phyloP scores from a whole-genome alignment of 2,888 invertebrate genomes.

The Polymixis lichenea region DNA sequence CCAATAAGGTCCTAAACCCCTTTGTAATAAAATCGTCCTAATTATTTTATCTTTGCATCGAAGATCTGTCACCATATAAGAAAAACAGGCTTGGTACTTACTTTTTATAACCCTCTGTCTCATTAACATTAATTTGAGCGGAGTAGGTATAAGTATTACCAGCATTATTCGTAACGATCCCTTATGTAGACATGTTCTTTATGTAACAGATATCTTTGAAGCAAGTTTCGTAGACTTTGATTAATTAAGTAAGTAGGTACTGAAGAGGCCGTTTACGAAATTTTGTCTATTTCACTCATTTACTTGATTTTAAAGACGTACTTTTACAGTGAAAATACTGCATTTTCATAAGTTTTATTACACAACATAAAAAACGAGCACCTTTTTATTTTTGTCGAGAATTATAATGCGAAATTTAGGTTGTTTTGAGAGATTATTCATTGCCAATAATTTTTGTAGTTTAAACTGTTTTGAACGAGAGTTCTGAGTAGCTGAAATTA shows the following conservation, averaged over 20 bases:
- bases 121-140: constrained; percentile 23
- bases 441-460: too few relatives aligned
- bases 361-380: too few relatives aligned
- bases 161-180: constrained; percentile 10
- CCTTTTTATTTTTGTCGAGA: too few relatives aligned
- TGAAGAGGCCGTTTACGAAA: constrained; percentile 5
- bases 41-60: background rate
- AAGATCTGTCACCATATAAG: background rate
- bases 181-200: constrained; percentile 37
- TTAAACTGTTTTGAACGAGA: too few relatives aligned
- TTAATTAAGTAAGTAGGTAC: constrained; percentile 23
- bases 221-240: constrained; percentile 17
- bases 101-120: constrained; percentile 2
- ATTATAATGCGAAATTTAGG: too few relatives aligned
- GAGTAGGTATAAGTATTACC: background rate
- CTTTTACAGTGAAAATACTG: too few relatives aligned
- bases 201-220: constrained; percentile 54
- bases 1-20: background rate
- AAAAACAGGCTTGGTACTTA: background rate
- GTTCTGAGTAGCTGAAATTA: too few relatives aligned
- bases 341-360: too few relatives aligned
- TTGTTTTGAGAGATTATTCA: too few relatives aligned
- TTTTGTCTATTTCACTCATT: too few relatives aligned
- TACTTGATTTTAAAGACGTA: too few relatives aligned
- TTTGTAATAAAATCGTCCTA: constrained; percentile 5